Base-by-base conservation (phyloP, 2,888 invertebrate species). In the Ethmia dodecea region DNA sequence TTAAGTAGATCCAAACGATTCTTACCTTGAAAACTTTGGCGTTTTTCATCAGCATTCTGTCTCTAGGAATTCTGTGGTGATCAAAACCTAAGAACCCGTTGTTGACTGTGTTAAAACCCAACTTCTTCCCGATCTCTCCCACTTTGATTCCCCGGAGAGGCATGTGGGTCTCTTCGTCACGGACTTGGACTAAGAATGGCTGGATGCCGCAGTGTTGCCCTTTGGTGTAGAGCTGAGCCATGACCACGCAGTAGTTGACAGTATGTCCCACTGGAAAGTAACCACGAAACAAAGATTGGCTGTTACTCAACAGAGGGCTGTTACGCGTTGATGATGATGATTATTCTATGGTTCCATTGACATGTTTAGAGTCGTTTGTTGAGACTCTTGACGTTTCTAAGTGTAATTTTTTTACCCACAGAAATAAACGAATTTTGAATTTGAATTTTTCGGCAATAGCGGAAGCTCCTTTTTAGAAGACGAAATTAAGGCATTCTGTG, bases 121-220 rank as follows among this genome's bases (percentile, higher is more conserved):
- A 86, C 64, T 98, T 98, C 1, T 94, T 92, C 0, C 98, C 98
- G 45, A 98, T 97, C 74, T 98, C 98, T 0, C 98, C 98, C 37
- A 98, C 89, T 62, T 93, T 93, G 35, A 98, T 92, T 57, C 96
- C 97, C 4, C 91, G 90, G 54, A 98, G 59, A 0, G 97, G 96
- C 68, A 90, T 81, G 58, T 98, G 97, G 0, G 95, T 95, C n/a
- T 96, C 91, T 64, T 94, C 91, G 53, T 96, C 93, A 44, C 98
- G 88, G 5, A 98, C 75, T 65, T 96, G 97, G 0, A 98, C 95
- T 47, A 98, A 89, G 62, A 98, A 98, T 0, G 96, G 93, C 58
- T 98, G 97, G 49, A 97, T 91, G 0, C 98, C 98, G 57, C 92
- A 91, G 53, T 91, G 91, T 62, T 92, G 87, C 0, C 93, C 94